These are phyloP conservation scores for Rhinolophus sinicus DNA, from an alignment of 2,113 vertebrate species.

Conservation along the genomic window DNA sequence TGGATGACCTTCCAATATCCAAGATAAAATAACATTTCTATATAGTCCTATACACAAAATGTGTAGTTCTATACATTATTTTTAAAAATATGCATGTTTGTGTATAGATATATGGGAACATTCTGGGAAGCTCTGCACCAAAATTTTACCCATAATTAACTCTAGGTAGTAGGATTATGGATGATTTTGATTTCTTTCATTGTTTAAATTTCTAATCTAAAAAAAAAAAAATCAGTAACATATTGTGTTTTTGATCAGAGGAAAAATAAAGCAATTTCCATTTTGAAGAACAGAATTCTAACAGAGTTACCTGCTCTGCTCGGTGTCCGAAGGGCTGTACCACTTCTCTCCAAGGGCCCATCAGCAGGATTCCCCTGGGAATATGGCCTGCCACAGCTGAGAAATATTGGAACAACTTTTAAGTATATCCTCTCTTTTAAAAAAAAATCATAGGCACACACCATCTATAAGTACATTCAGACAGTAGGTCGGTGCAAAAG, in stretches of 20 bases:
- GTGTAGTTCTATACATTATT: not conserved
- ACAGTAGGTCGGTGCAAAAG: not conserved
- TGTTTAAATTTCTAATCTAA: not conserved
- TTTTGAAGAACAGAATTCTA: not conserved
- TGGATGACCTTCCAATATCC: not conserved
- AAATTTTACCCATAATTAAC: not conserved
- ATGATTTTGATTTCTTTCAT: not conserved
- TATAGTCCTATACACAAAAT: not conserved
- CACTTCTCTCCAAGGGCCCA: slow-evolving; percentile 87
- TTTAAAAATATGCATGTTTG: not conserved
- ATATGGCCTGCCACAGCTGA: slow-evolving; percentile 95
- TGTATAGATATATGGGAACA: not conserved
- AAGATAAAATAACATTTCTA: not conserved
- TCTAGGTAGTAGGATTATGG: not conserved
- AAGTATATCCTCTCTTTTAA: not conserved
- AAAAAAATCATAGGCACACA: not conserved
- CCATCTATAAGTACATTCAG: not conserved
- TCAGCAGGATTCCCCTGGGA: slow-evolving; percentile 88
- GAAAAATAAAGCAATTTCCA: not conserved
- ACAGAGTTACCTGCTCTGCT: slow-evolving; percentile 89
- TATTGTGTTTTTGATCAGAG: not conserved
- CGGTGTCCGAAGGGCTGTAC: slow-evolving; percentile 77
- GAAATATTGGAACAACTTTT: slow-evolving; percentile 62
- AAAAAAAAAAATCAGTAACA: not conserved
- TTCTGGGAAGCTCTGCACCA: not conserved